phyloP scores from a whole-genome alignment of 2,797 vertebrate genomes.

The Agapornis canus region DNA sequence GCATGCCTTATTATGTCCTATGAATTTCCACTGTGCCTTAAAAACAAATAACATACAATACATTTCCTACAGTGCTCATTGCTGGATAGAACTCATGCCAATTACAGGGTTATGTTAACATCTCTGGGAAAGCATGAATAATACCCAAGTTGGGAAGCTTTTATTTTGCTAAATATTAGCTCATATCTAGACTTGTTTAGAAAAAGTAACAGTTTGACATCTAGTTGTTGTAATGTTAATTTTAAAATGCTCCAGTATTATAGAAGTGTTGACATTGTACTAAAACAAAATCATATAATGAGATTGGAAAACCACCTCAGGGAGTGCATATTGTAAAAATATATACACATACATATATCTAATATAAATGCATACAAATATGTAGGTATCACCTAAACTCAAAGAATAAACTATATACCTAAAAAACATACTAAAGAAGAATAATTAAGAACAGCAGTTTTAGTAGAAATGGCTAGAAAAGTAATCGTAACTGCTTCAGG shows the following conservation, averaged over 20 bases:
- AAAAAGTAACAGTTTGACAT: neutral
- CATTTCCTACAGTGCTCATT: conserved; percentile 5
- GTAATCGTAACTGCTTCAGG: neutral
- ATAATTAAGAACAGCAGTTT: neutral
- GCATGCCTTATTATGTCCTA: neutral
- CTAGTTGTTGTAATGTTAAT: neutral
- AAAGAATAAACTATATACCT: neutral
- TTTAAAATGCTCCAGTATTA: neutral
- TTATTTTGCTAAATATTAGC: conserved; percentile 3
- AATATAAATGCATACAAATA: neutral
- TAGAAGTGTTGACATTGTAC: neutral
- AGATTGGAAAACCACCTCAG: neutral
- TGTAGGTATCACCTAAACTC: neutral
- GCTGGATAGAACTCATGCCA: neutral
- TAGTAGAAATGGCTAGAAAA: neutral
- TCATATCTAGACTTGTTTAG: neutral
- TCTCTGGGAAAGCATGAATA: conserved; percentile 1
- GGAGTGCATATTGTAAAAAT: neutral
- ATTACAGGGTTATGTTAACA: neutral
- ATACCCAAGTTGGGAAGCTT: neutral
- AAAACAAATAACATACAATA: conserved; percentile 4
- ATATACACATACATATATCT: neutral
- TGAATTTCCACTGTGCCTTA: conserved; percentile 29
- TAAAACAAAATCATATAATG: neutral
- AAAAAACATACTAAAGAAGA: neutral